These are phyloP conservation scores for Semaprochilodus insignis DNA, from an alignment of 2,797 vertebrate species.

Conservation along the genomic window DNA sequence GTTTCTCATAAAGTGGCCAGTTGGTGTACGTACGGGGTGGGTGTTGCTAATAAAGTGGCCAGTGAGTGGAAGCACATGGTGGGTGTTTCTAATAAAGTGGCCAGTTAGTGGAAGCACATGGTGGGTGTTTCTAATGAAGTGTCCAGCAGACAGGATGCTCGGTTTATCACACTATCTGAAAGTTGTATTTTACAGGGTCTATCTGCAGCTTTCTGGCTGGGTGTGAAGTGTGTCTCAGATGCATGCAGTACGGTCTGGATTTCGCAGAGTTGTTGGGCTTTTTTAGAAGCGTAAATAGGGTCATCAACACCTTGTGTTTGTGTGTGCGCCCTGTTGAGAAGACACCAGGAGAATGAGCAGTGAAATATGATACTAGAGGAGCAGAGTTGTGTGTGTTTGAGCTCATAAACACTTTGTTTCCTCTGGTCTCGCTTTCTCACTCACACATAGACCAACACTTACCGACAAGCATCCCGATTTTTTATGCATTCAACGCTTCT, in stretches of 20 bases:
- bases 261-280: not conserved
- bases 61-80: too few relatives aligned
- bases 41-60: too few relatives aligned
- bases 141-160: too few relatives aligned
- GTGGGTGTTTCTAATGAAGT: too few relatives aligned
- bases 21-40: too few relatives aligned
- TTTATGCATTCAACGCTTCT: not conserved
- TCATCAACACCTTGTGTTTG: not conserved
- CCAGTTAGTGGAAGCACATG: too few relatives aligned
- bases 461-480: not conserved
- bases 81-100: too few relatives aligned
- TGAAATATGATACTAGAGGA: not conserved
- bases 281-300: slow-evolving; percentile 18
- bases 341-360: not conserved
- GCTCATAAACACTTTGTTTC: not conserved
- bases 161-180: too few relatives aligned
- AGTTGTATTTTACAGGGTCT: too few relatives aligned
- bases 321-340: not conserved
- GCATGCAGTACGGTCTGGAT: not conserved
- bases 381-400: not conserved
- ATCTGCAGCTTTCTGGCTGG: not conserved
- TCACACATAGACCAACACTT: not conserved
- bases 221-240: not conserved
- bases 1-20: too few relatives aligned
- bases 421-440: not conserved